These are phyloP conservation scores for Lontra canadensis DNA, from an alignment of 2,113 vertebrate genomes.

Conservation along the genomic window DNA sequence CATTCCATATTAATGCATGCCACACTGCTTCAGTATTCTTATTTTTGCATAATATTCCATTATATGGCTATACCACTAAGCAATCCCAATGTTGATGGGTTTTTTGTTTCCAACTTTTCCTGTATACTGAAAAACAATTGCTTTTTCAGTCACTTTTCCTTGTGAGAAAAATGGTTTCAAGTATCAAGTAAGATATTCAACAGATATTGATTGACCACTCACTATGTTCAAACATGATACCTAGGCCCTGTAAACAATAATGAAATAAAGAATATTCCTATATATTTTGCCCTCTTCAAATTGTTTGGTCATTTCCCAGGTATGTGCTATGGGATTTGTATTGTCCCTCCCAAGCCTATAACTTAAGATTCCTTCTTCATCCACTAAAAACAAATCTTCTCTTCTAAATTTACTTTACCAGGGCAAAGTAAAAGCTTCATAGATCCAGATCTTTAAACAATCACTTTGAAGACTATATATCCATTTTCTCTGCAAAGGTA, in stretches of 20 bases:
- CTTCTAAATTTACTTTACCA: conserved; percentile 9
- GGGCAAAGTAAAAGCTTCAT: background rate
- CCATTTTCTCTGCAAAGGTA: conserved; percentile 5
- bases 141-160: conserved; percentile 15
- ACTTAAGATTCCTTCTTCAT: conserved; percentile 9
- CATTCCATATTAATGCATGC: background rate
- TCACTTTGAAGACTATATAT: background rate
- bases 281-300: background rate
- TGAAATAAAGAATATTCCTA: conserved; percentile 35
- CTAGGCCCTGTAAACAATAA: background rate
- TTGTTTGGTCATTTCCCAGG: background rate
- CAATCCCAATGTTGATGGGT: background rate
- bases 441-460: background rate
- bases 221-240: background rate
- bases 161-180: background rate
- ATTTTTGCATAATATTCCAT: background rate
- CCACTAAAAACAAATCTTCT: conserved; percentile 17
- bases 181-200: background rate
- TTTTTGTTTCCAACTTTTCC: background rate
- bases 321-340: conserved; percentile 3
- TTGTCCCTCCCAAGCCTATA: background rate
- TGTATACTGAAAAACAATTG: background rate
- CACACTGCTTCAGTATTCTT: background rate
- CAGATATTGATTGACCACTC: background rate
- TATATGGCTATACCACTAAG: background rate